Evolutionary conservation across 2,797 vertebrate genomes (phyloP), one percentile per base, ranked within the genome.

Genomic region (Pelobates cultripes): DNA sequence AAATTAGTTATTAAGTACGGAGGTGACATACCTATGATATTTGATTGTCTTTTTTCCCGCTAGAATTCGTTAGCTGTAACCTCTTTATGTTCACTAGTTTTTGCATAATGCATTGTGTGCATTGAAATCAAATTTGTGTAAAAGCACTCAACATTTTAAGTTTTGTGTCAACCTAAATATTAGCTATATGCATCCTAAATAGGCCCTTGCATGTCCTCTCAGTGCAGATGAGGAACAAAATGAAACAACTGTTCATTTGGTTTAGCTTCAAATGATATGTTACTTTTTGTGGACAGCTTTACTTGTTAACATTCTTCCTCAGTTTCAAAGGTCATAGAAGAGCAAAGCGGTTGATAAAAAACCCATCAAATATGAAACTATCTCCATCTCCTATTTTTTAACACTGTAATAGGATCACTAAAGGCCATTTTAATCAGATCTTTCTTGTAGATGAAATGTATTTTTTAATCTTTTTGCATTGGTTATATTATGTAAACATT

Each of bases 301-400:
- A 61, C 53, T 74, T 74, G 72, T 74, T 74, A 74, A 74, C 72
- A 74, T 61, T 74, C 72, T 43, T 60, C 55, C 53, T 43, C 13
- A 7, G 55, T 60, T 74, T 60, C 53, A 74, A 74, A 74, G 72
- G 72, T 74, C 53, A 74, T 42, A 43, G 12, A 61, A 74, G 17
- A 42, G 51, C 17, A 68, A 64, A 70, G 55, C 61, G 41, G 43
- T 74, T 74, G 72, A 53, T 74, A 60, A 74, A 71, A 74, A 74
- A n/a, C 70, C 70, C 28, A 60, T 60, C 55, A 74, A n/a, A 74
- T 74, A 43, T 74, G 14, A 74, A 60, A 17, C 55, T 61, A 61
- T 55, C 40, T 43, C 53, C 42, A 60, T 13, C 14, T 61, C n/a
- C 61, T 53, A 60, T 43, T 60, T 61, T 61, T 60, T 60, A 74